phyloP scores from a whole-genome alignment of 2,888 invertebrate genomes.

The Drosophila falleni region DNA sequence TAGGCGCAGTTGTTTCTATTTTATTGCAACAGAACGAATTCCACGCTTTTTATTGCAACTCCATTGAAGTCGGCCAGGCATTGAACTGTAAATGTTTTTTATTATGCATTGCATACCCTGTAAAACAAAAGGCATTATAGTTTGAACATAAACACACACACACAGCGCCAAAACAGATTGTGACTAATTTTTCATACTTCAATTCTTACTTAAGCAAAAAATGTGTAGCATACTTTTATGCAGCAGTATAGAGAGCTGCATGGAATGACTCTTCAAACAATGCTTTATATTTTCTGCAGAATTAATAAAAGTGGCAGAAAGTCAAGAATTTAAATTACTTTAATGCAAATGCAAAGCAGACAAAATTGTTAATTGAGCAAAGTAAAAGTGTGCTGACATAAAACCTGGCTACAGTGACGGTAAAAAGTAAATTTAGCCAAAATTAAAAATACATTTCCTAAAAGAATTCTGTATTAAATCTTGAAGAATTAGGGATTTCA shows the following conservation, averaged over 20 bases:
- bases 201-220: conserved; percentile 2
- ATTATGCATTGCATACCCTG: conserved; percentile 38
- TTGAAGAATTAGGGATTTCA: too few relatives aligned
- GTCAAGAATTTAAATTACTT: neutral
- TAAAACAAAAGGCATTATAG: conserved; percentile 38
- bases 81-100: conserved; percentile 67
- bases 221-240: neutral
- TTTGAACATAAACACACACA: conserved; percentile 19
- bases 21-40: conserved; percentile 67
- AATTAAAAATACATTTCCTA: too few relatives aligned
- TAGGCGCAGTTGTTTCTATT: conserved; percentile 79
- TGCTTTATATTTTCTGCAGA: neutral
- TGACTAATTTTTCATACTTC: neutral
- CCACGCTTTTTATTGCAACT: conserved; percentile 74
- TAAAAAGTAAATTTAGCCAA: neutral
- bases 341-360: neutral
- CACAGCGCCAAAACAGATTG: neutral
- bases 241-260: neutral
- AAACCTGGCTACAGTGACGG: neutral
- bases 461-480: too few relatives aligned
- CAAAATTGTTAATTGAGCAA: neutral
- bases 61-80: conserved; percentile 68
- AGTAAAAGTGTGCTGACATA: neutral
- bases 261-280: neutral
- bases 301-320: neutral